Conservation (phyloP, 2,113 vertebrate genomes). For the Peromyscus polionotus region DNA sequence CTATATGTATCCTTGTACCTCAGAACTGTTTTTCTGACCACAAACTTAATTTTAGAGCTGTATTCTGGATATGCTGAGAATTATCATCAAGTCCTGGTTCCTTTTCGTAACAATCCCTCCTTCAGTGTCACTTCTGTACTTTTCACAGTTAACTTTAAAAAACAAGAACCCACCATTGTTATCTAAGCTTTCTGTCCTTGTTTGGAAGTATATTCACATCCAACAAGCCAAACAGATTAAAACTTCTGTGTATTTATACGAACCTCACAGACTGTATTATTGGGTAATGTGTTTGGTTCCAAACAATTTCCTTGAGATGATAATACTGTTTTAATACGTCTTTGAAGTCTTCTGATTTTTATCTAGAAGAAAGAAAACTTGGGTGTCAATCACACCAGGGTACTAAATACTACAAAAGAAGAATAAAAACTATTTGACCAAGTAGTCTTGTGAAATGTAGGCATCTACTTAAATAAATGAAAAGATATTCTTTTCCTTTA, state of each 20-base stretch:
- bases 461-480: constrained; percentile 38
- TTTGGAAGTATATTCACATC: constrained; percentile 35
- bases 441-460: constrained; percentile 16
- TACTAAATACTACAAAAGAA: neutral
- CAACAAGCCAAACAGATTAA: constrained; percentile 10
- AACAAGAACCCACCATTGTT: neutral
- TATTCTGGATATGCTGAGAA: neutral
- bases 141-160: neutral
- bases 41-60: neutral
- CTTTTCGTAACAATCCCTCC: neutral
- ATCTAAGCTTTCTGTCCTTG: neutral
- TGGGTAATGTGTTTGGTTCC: neutral
- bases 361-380: constrained; percentile 75
- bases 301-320: constrained; percentile 22
- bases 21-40: neutral
- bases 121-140: neutral
- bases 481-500: constrained; percentile 32
- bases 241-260: constrained; percentile 49
- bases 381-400: constrained; percentile 12
- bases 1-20: neutral
- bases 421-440: neutral
- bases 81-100: neutral
- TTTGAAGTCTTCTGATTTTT: constrained; percentile 76
- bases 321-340: constrained; percentile 7
- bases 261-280: constrained; percentile 53